Evolutionary conservation across 2,113 vertebrate species (phyloP).

Genomic region (Centropristis striata): DNA sequence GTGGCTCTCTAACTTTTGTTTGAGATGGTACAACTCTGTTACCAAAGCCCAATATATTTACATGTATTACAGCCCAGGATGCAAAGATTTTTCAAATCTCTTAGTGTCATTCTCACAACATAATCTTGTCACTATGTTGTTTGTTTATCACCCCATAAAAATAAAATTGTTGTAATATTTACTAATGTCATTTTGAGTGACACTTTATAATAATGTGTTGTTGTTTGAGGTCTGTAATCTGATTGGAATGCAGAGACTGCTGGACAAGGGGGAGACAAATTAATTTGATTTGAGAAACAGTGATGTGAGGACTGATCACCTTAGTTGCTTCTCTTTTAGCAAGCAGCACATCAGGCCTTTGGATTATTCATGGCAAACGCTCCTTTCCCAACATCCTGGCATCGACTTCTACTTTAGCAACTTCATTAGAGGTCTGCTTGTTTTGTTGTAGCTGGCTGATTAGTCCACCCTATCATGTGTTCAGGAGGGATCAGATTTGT

Average conservation of each 20-base stretch:
- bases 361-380: conserved; percentile 5
- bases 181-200: not conserved
- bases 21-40: not conserved
- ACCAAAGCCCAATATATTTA: not conserved
- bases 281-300: not conserved
- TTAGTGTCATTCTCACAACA: not conserved
- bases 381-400: conserved; percentile 18
- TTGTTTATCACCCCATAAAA: not conserved
- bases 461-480: conserved; percentile 44
- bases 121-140: not conserved
- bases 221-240: not conserved
- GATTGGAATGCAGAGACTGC: too few relatives aligned
- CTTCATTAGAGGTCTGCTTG: conserved; percentile 52
- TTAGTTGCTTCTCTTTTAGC: not conserved
- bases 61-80: not conserved
- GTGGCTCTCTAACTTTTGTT: not conserved
- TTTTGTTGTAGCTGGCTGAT: conserved; percentile 53
- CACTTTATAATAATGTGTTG: not conserved
- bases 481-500: conserved; percentile 51
- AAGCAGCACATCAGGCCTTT: not conserved
- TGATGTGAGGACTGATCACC: not conserved
- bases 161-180: not conserved
- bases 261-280: not conserved
- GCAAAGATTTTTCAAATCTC: not conserved
- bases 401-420: conserved; percentile 19